phyloP scores from a whole-genome alignment of 2,888 invertebrate species.

The Papilio protenor region DNA sequence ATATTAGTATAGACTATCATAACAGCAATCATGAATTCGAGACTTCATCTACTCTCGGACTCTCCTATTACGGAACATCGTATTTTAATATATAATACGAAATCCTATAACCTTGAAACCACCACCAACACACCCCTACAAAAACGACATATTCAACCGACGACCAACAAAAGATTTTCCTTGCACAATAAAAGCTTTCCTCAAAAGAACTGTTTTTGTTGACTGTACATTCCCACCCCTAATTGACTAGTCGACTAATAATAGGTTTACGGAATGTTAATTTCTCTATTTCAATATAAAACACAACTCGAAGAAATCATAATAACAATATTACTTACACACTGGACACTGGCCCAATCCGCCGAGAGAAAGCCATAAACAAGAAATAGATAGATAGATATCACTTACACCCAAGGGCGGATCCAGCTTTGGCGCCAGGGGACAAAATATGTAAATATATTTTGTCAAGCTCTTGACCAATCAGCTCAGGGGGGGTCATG shows the following conservation, averaged over 20 bases:
- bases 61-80: background rate
- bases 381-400: too few species aligned
- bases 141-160: background rate
- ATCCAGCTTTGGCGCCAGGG: too few species aligned
- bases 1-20: background rate
- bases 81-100: background rate
- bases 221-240: background rate
- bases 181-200: background rate
- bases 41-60: background rate
- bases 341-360: too few species aligned
- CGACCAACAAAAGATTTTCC: background rate
- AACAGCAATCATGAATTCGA: too few species aligned
- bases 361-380: too few species aligned
- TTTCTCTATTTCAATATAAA: background rate
- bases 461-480: too few species aligned
- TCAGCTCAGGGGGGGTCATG: too few species aligned
- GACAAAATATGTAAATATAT: too few species aligned
- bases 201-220: background rate
- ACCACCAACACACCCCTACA: background rate
- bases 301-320: background rate
- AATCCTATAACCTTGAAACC: background rate
- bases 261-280: background rate
- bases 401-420: too few species aligned
- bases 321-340: background rate
- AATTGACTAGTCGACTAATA: background rate